These are phyloP conservation scores for Odocoileus hemionus DNA, from an alignment of 2,113 vertebrate species.

Conservation along the genomic window DNA sequence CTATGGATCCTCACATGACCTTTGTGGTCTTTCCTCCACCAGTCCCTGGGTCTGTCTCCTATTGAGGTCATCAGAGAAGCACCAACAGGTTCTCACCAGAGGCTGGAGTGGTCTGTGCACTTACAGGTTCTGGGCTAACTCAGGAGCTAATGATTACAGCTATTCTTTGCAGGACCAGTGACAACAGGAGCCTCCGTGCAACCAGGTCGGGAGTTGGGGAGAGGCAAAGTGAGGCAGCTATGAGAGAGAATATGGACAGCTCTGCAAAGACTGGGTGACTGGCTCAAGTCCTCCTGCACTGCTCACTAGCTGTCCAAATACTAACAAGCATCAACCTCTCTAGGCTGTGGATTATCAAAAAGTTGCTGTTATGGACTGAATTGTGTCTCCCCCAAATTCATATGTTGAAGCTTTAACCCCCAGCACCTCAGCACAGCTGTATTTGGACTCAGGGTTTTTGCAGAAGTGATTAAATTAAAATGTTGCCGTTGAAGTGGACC, in stretches of 20 bases:
- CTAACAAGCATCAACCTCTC: neutral
- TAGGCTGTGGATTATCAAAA: neutral
- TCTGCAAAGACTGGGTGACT: fast-evolving
- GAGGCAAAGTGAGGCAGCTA: neutral
- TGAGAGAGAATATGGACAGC: neutral
- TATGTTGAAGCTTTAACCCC: neutral
- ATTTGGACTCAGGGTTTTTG: neutral
- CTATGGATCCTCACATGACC: too few species aligned
- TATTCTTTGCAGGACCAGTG: neutral
- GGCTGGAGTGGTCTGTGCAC: neutral
- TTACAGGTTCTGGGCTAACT: neutral
- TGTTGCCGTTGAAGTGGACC: neutral
- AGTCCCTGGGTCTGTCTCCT: too few species aligned
- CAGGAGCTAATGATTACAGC: neutral
- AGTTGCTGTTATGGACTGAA: neutral
- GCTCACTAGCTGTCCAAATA: neutral
- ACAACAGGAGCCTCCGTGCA: fast-evolving
- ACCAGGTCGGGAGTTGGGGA: neutral
- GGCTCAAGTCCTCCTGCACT: neutral
- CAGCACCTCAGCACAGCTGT: neutral
- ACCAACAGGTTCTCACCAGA: neutral
- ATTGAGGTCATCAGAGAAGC: neutral
- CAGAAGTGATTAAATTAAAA: neutral
- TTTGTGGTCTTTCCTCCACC: neutral
- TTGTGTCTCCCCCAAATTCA: neutral